phyloP scores from a whole-genome alignment of 37 sponge, comb jelly and placozoan genomes.

The Dysidea cf. avara region DNA sequence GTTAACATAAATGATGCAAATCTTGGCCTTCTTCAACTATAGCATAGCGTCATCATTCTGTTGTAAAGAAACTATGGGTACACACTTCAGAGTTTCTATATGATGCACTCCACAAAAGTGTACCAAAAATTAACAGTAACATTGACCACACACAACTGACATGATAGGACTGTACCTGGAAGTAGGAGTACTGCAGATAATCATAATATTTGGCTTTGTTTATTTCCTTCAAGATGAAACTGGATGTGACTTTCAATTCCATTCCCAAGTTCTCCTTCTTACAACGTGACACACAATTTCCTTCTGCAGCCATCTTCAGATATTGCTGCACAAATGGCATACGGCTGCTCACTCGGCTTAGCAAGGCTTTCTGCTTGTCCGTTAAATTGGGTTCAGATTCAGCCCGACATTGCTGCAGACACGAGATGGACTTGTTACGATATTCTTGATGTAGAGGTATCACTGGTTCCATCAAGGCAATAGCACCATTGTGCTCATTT shows the following conservation, averaged over 20 bases:
- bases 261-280: conserved; percentile 31
- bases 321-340: conserved; percentile 28
- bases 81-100: conserved; percentile 22
- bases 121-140: background rate
- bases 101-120: conserved; percentile 15
- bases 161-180: conserved; percentile 34
- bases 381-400: conserved; percentile 11
- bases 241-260: too few species aligned
- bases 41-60: too few species aligned
- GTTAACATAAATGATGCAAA: too few species aligned
- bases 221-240: conserved; percentile 1
- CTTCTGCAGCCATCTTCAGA: conserved; percentile 24
- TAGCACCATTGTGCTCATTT: too few species aligned
- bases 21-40: too few species aligned
- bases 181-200: conserved; percentile 73
- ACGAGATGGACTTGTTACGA: background rate
- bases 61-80: too few species aligned
- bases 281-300: conserved; percentile 54
- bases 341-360: background rate
- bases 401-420: background rate
- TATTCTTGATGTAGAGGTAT: too few species aligned
- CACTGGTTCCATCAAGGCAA: too few species aligned
- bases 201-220: conserved; percentile 36
- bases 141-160: background rate
- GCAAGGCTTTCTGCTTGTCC: conserved; percentile 7